A percentile compares a stretch with the other conserved stretches of the same genome.
Evolutionary conservation across 2,888 invertebrate genomes (phyloP).

Genomic region (Netelia fuscicornis): DNA sequence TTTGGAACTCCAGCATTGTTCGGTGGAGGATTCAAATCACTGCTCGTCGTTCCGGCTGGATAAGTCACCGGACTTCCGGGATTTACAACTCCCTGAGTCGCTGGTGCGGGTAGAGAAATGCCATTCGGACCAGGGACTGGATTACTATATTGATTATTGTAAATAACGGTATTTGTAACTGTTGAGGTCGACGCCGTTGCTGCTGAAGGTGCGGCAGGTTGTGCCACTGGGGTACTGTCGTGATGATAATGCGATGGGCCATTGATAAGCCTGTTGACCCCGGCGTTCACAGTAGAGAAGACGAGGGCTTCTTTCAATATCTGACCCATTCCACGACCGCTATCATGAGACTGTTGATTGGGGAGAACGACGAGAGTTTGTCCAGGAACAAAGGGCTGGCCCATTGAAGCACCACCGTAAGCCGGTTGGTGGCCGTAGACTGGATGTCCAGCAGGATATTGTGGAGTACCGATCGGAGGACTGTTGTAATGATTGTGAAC

Average conservation of each 20-base stretch:
- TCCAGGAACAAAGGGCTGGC: constrained; percentile 75
- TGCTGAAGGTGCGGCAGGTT: constrained; percentile 13
- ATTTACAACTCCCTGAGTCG: neutral
- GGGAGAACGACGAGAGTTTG: constrained; percentile 73
- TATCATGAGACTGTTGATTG: constrained; percentile 64
- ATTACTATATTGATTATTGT: constrained; percentile 75
- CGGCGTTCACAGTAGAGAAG: constrained; percentile 76
- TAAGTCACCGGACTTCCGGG: constrained; percentile 27
- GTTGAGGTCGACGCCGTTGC: constrained; percentile 57
- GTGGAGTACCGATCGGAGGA: constrained; percentile 61
- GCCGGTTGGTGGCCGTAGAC: constrained; percentile 72
- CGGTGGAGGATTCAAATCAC: neutral
- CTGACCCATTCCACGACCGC: constrained; percentile 73
- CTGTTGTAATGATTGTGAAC: constrained; percentile 73
- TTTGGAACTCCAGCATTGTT: neutral
- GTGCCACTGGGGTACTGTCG: constrained; percentile 37
- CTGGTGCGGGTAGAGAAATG: constrained; percentile 19
- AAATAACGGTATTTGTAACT: constrained; percentile 71
- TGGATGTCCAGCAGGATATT: constrained; percentile 65
- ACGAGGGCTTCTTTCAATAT: constrained; percentile 77
- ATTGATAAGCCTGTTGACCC: constrained; percentile 75
- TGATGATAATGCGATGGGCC: constrained; percentile 69
- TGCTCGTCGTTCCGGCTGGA: neutral
- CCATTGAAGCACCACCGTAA: constrained; percentile 71
- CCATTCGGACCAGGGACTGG: constrained; percentile 32